Percentiles rank a stretch among this genome's conserved stretches.
Conservation (phyloP, 2,113 vertebrate genomes). For the Narcine bancroftii region DNA sequence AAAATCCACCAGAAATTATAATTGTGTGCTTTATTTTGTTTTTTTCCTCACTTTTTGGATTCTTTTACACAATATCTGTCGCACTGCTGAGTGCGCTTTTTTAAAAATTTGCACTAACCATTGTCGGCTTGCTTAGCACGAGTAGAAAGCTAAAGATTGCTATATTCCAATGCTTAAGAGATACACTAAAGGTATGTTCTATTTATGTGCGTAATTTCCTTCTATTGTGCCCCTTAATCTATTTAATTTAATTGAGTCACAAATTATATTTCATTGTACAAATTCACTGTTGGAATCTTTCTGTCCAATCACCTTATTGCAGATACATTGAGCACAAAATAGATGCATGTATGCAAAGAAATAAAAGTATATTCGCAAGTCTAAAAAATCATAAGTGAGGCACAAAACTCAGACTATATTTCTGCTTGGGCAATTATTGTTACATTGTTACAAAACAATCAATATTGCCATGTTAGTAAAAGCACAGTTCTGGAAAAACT, state of each 20-base stretch:
- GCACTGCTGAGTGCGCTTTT: neutral
- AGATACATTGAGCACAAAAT: no score
- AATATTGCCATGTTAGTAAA: no score
- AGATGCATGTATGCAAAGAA: no score
- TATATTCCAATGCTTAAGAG: neutral
- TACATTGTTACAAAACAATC: no score
- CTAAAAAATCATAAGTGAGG: no score
- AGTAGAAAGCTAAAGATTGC: neutral
- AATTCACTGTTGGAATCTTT: neutral
- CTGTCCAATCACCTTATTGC: no score
- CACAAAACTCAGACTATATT: no score
- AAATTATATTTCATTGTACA: neutral
- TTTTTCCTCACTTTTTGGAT: neutral
- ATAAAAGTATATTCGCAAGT: no score
- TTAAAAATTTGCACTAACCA: neutral
- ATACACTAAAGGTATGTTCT: neutral
- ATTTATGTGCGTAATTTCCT: neutral
- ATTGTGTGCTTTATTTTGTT: neutral
- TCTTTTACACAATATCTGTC: neutral
- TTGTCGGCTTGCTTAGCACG: neutral
- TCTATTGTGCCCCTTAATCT: neutral
- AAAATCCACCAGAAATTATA: neutral
- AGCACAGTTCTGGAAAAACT: no score
- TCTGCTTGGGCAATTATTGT: no score
- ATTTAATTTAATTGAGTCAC: neutral